A percentile compares a stretch with the other conserved stretches of the same genome.
Conservation (phyloP, 2,888 invertebrate genomes). For the Lottia scabra region DNA sequence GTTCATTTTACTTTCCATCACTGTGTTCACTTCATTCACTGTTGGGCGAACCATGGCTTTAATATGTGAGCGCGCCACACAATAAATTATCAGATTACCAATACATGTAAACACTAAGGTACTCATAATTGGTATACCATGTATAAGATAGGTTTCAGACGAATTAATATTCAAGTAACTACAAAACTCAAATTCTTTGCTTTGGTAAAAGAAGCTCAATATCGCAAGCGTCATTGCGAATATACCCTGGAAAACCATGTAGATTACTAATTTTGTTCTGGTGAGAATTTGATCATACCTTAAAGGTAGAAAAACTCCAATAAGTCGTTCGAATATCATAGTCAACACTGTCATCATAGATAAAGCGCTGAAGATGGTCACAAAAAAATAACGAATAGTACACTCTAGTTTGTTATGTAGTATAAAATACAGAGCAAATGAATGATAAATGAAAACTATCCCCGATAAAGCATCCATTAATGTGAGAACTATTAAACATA, state of each 20-base stretch:
- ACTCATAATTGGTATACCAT: not conserved
- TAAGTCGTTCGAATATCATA: not conserved
- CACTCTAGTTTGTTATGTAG: not conserved
- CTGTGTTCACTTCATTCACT: not conserved
- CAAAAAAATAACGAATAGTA: not conserved
- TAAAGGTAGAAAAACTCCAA: not conserved
- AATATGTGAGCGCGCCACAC: constrained; percentile 14
- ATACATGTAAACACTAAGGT: not conserved
- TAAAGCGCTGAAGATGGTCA: not conserved
- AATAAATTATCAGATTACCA: constrained; percentile 11
- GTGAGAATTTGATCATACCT: not conserved
- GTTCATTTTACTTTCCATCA: constrained; percentile 16
- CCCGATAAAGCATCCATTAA: not conserved
- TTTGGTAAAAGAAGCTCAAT: not conserved
- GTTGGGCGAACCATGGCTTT: constrained; percentile 17
- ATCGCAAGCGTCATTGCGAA: not conserved
- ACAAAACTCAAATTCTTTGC: not conserved
- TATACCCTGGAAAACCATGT: not conserved
- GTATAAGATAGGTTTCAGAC: not conserved
- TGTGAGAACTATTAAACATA: not conserved
- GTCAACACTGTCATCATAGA: not conserved
- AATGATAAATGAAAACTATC: not conserved
- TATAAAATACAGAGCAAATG: not conserved
- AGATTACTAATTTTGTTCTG: not conserved
- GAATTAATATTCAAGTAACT: not conserved